Evolutionary conservation across 2,888 invertebrate species (phyloP).

Genomic region (Saturnia japonica): DNA sequence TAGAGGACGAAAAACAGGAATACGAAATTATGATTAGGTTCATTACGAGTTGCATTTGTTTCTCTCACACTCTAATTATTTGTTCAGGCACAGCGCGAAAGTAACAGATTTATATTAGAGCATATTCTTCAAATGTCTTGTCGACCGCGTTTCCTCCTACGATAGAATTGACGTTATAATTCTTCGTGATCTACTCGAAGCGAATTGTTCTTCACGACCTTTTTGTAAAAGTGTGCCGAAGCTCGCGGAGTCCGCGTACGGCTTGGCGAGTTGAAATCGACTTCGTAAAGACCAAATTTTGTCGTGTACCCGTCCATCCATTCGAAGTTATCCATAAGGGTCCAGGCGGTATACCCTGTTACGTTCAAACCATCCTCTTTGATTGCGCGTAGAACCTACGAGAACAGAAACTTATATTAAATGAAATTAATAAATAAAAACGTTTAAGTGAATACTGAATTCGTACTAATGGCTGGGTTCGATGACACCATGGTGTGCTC

Average conservation of each 20-base stretch:
- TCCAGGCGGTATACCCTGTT: constrained; percentile 86
- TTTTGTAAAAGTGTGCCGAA: constrained; percentile 22
- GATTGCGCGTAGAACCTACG: constrained; percentile 38
- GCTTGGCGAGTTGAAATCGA: constrained; percentile 40
- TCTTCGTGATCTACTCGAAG: constrained; percentile 1
- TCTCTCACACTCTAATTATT: too few species aligned
- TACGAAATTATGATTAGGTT: too few species aligned
- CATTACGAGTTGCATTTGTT: too few species aligned
- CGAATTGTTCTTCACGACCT: background rate
- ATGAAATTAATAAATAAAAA: too few species aligned
- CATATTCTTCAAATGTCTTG: too few species aligned
- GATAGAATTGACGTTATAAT: background rate
- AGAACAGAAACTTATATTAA: background rate
- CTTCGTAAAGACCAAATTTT: constrained; percentile 76
- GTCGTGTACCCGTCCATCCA: constrained; percentile 76
- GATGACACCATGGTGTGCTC: too few species aligned
- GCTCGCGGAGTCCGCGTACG: constrained; percentile 30
- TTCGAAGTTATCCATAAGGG: constrained; percentile 89
- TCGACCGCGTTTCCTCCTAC: too few species aligned
- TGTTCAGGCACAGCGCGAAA: too few species aligned
- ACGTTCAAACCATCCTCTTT: constrained; percentile 80
- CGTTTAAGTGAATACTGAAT: too few species aligned
- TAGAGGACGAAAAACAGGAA: too few species aligned
- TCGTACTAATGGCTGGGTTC: too few species aligned
- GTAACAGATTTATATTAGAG: too few species aligned